Evolutionary conservation across 2,888 invertebrate species (phyloP).

Genomic region (Laspeyria flexula): DNA sequence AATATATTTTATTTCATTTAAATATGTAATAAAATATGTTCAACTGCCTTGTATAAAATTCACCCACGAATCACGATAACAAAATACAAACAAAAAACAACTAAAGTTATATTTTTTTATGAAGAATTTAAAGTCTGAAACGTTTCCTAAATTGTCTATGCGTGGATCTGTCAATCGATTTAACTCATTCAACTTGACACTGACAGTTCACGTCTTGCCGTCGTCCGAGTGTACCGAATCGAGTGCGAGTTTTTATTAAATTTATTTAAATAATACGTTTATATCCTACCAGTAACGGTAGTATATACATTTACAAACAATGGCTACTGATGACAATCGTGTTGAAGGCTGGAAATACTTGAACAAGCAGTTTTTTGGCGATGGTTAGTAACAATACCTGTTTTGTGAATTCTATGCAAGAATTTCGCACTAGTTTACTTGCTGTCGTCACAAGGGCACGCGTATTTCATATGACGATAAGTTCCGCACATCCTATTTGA

Average conservation of each 20-base stretch:
- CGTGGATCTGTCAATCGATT: constrained; percentile 35
- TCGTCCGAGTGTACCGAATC: constrained; percentile 28
- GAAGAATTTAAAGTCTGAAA: neutral
- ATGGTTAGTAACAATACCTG: constrained; percentile 67
- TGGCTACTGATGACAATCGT: constrained; percentile 75
- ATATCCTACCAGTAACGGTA: constrained; percentile 21
- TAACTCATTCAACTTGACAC: constrained; percentile 43
- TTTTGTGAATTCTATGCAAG: constrained; percentile 42
- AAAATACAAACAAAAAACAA: no score
- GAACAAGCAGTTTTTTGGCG: constrained; percentile 82
- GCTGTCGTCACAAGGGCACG: constrained; percentile 56
- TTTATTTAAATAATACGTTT: constrained; percentile 33
- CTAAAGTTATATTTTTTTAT: no score
- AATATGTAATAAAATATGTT: no score
- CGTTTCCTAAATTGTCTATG: constrained; percentile 17
- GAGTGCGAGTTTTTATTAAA: constrained; percentile 33
- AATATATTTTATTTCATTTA: no score
- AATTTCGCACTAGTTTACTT: constrained; percentile 46
- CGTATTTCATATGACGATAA: constrained; percentile 24
- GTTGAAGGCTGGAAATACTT: constrained; percentile 83
- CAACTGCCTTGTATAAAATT: no score
- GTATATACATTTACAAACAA: constrained; percentile 35
- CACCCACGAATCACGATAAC: no score
- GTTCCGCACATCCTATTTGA: constrained; percentile 15
- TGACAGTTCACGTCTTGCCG: constrained; percentile 55